Evolutionary conservation across 2,797 vertebrate species (phyloP), one percentile per base, ranked within the genome.

Genomic region (Galagoides demidoff): DNA sequence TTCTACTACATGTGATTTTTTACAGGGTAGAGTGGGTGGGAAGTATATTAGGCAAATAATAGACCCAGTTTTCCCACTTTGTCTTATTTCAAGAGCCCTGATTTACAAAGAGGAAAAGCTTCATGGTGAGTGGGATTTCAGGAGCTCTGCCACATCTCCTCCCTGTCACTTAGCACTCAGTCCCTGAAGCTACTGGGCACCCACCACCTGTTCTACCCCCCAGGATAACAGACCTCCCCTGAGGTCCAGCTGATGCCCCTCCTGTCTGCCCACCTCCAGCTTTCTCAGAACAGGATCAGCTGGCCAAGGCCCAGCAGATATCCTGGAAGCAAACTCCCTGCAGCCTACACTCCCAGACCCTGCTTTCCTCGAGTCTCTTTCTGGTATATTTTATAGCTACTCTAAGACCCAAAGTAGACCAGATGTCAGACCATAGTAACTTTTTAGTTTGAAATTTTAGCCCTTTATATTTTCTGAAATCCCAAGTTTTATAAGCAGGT

Each of bases 81-180:
- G 19, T 27, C 23, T 76, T 95, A 74, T 83, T 90, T 95, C 57
- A 70, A 85, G 77, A 76, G 27, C 85, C 61, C 86, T 49, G 16
- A 7, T 95, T 92, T 37, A 27, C 49, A 31, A 39, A 68, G 71
- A 93, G 37, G 25, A 78, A 85, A 89, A 66, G 31, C 68, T 27
- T 85, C 57, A 29, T 4, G 31, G 61, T 70, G 31, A 86, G 14
- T 9, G 23, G 55, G 31, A 55, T 59, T 85, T 91, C 89, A 52
- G 79, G 81, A 82, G 82, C 49, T 57, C 34, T 2, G 49, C 2
- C 19, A 49, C 11, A 1, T 29, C n/a, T 86, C 55, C 70, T 19
- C 27, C 27, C 12, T 0, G 0, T 88, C 1, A 31, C 78, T 66
- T 27, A 49, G n/a, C 31, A 37, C 64, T 7, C 55, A 23, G 73